Conservation (phyloP, 2,888 invertebrate genomes). For the Cataglyphis albicans region DNA sequence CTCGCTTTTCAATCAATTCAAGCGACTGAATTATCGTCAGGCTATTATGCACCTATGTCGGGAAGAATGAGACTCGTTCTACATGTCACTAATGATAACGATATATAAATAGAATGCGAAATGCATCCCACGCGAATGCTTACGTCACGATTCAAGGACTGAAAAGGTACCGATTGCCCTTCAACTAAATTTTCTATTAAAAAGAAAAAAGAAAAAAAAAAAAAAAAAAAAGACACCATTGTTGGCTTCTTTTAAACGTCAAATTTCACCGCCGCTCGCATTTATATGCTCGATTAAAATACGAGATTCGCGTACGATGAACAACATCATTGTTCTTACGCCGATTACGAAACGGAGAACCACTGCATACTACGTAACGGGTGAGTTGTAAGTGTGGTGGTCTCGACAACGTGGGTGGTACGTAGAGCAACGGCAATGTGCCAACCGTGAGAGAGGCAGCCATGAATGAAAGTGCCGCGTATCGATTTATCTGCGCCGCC, state of each 20-base stretch:
- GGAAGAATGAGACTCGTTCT: conserved; percentile 1
- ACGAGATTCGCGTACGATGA: neutral
- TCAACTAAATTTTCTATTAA: neutral
- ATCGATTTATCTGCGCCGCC: conserved; percentile 84
- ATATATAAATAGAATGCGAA: conserved; percentile 50
- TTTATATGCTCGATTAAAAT: neutral
- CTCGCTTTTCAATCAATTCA: conserved; percentile 19
- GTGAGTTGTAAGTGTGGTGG: conserved; percentile 59
- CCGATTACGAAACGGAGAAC: conserved; percentile 59
- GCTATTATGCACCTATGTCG: conserved; percentile 14
- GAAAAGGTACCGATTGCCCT: conserved; percentile 7
- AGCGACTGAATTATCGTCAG: conserved; percentile 25
- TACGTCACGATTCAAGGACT: conserved; percentile 52
- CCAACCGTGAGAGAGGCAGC: conserved; percentile 80
- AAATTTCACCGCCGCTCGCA: neutral
- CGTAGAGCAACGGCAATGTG: conserved; percentile 78
- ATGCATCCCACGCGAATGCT: conserved; percentile 48
- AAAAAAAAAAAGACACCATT: no score
- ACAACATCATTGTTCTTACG: neutral
- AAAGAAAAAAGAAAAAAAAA: neutral
- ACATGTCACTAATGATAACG: conserved; percentile 40
- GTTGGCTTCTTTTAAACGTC: neutral
- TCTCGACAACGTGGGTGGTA: conserved; percentile 67
- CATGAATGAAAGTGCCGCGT: conserved; percentile 84
- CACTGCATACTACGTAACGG: conserved; percentile 66